phyloP scores from a whole-genome alignment of 2,797 vertebrate genomes.

The Podargus strigoides region DNA sequence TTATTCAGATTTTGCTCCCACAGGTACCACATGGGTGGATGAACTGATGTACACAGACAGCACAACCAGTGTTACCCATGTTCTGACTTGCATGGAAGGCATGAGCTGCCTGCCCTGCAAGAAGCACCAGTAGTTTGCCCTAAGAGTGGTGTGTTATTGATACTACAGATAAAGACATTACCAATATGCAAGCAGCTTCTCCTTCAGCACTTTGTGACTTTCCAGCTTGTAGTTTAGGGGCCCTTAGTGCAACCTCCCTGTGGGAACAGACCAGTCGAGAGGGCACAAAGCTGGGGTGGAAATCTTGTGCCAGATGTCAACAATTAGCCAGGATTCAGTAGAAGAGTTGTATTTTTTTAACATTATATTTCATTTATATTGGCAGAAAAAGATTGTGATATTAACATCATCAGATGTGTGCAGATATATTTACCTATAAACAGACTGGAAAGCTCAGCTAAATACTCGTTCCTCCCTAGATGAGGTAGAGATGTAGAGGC shows the following conservation, averaged over 20 bases:
- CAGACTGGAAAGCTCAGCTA: not conserved
- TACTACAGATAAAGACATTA: not conserved
- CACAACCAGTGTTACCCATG: fast-evolving
- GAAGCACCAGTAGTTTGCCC: not conserved
- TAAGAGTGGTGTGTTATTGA: not conserved
- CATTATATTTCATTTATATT: not conserved
- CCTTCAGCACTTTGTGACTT: not conserved
- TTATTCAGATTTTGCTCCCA: not conserved
- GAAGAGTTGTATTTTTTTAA: not conserved
- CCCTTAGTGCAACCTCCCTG: not conserved
- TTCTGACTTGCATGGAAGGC: not conserved
- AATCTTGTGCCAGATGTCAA: not conserved
- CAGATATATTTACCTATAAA: not conserved
- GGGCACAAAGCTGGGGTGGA: not conserved
- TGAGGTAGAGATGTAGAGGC: not conserved
- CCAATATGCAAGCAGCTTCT: not conserved
- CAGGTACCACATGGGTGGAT: not conserved
- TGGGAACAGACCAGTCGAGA: not conserved
- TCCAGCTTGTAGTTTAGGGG: not conserved
- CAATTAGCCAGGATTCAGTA: not conserved
- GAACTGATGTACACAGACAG: not conserved
- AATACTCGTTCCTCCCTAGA: not conserved
- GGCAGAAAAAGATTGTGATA: not conserved
- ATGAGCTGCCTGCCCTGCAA: not conserved
- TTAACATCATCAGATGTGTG: not conserved